Conservation (phyloP, 2,888 invertebrate genomes). For the Drepana falcataria region DNA sequence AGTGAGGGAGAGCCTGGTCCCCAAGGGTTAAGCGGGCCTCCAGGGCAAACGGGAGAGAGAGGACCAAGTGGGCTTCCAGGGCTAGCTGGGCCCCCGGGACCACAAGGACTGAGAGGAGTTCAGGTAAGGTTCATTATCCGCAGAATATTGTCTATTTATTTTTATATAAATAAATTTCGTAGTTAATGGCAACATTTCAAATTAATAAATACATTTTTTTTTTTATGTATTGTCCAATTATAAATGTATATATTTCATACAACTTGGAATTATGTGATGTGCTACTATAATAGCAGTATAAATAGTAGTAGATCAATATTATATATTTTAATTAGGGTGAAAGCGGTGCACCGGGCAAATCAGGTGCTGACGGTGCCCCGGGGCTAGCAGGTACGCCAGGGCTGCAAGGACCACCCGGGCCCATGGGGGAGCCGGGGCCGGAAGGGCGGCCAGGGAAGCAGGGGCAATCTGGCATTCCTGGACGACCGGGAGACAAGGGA, state of each 20-base stretch:
- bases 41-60: constrained; percentile 83
- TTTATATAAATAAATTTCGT: no score
- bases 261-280: no score
- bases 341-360: constrained; percentile 84
- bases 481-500: constrained; percentile 87
- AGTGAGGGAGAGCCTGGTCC: constrained; percentile 84
- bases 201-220: no score
- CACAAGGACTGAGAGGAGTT: constrained; percentile 81
- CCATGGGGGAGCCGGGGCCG: constrained; percentile 78
- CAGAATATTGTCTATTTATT: no score
- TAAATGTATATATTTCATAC: no score
- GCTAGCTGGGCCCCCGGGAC: constrained; percentile 80
- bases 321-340: constrained; percentile 78
- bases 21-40: constrained; percentile 83
- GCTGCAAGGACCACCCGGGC: constrained; percentile 82
- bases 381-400: constrained; percentile 83
- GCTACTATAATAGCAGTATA: no score
- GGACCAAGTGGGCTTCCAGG: constrained; percentile 82
- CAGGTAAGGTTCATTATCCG: constrained; percentile 65
- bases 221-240: no score
- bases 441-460: constrained; percentile 83
- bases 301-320: no score
- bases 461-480: constrained; percentile 84
- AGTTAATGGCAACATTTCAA: no score
- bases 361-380: constrained; percentile 84